Evolutionary conservation across 2,888 invertebrate species (phyloP), one percentile per base, ranked within the genome.

Genomic region (Dryocosmus kuriphilus): DNA sequence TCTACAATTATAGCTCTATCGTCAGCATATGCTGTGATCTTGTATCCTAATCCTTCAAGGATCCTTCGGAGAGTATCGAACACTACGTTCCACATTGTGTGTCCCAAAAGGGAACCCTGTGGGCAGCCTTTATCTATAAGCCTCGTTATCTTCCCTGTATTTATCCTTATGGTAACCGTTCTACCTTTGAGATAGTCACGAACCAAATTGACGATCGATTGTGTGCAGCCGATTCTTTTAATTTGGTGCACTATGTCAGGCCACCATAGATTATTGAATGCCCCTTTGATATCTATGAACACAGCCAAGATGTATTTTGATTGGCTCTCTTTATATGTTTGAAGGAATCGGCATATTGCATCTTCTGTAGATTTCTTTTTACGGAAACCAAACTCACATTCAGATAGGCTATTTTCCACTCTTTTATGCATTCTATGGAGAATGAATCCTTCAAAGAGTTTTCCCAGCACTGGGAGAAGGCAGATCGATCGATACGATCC

Each of bases 41-140:
- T n/a, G 32, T 9, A 74, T 3, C n/a, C 67, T 57, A 2, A 35
- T 16, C 7, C 62, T n/a, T 38, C 32, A 5, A 71, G 30, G 0
- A 1, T 14, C 9, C 65, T n/a, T 3, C 79, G 51, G 0, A 75
- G 14, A 1, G 14, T 57, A 38, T 81, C 77, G 32, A 81, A 79
- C 19, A 78, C 61, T 1, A 81, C 4, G 55, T 80, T 81, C 77
- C 78, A 81, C 51, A 63, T 46, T 3, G 14, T 24, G 0, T 82
- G 79, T 0, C 81, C 79, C 1, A 82, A 22, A 0, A 84, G 74
- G 0, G 83, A 82, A 0, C 84, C 81, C 19, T 84, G 82, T 0
- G 79, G 84, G 46, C 82, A 83, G 1, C 82, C 82, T 9, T 77
- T 77, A 2, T 74, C 73, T 0, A 67, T 57, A 19, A n/a, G 6